Conservation (phyloP, 2,113 vertebrate genomes). For the Chaetura pelagica region DNA sequence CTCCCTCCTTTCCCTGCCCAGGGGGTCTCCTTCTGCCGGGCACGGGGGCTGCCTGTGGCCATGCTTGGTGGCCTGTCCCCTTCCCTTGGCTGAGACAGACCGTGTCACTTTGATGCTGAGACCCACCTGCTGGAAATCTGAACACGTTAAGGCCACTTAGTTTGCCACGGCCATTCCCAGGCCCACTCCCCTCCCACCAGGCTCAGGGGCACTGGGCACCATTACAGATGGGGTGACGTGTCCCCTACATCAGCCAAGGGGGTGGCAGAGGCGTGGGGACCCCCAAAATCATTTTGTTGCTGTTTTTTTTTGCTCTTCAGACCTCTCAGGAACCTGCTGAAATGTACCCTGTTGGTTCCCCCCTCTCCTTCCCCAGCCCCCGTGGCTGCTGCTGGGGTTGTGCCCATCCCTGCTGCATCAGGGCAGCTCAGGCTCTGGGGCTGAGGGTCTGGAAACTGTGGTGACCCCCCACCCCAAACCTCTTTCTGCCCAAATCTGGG, state of each 20-base stretch:
- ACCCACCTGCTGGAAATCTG: conserved; percentile 60
- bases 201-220: background rate
- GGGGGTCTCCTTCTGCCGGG: background rate
- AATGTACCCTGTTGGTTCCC: accelerated
- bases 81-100: background rate
- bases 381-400: accelerated
- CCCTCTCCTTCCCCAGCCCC: background rate
- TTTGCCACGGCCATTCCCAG: conserved; percentile 35
- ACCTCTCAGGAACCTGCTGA: accelerated
- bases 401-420: accelerated
- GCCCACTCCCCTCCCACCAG: background rate
- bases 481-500: accelerated
- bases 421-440: background rate
- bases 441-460: background rate
- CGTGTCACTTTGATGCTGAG: conserved; percentile 67
- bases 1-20: background rate
- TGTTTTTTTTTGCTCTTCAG: background rate
- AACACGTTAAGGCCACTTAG: conserved; percentile 57
- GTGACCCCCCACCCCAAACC: too few species aligned
- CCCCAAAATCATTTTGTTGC: background rate
- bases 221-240: accelerated
- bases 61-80: background rate
- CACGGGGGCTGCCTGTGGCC: background rate
- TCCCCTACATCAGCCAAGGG: background rate
- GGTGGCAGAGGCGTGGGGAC: background rate